Conservation (phyloP, 2,888 invertebrate species). For the Cheilosia vulpina region DNA sequence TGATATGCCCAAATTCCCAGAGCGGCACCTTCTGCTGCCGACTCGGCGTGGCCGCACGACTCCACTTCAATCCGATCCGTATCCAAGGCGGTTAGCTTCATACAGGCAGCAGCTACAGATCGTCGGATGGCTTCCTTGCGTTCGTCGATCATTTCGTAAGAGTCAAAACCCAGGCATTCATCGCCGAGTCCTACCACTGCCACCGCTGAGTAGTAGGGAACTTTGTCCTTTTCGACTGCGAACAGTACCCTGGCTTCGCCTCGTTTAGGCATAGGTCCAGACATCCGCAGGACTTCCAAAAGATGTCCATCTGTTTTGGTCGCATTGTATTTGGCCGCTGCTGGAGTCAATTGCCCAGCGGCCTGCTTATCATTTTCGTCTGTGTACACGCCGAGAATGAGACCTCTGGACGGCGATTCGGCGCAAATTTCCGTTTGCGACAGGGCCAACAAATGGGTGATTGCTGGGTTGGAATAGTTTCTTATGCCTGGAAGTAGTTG, state of each 20-base stretch:
- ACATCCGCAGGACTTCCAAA: conserved; percentile 84
- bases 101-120: conserved; percentile 87
- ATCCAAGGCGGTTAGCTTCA: conserved; percentile 85
- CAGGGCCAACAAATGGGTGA: conserved; percentile 78
- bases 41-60: conserved; percentile 89
- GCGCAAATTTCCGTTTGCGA: conserved; percentile 80
- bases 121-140: conserved; percentile 89
- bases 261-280: conserved; percentile 84
- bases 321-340: conserved; percentile 86
- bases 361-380: conserved; percentile 85
- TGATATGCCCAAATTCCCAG: conserved; percentile 89
- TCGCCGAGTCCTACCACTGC: conserved; percentile 91
- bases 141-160: conserved; percentile 89
- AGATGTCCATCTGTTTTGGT: conserved; percentile 84
- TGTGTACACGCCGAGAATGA: conserved; percentile 87
- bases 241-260: conserved; percentile 87
- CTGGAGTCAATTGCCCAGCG: conserved; percentile 86
- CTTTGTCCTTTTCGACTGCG: conserved; percentile 85
- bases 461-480: conserved; percentile 76
- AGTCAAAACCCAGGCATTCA: conserved; percentile 87
- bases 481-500: not conserved
- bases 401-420: conserved; percentile 83
- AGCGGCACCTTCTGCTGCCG: conserved; percentile 91
- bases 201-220: conserved; percentile 85
- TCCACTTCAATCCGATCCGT: conserved; percentile 88